Evolutionary conservation across 2,888 invertebrate genomes (phyloP), one percentile per base, ranked within the genome.

Genomic region (Amphipoea oculea): DNA sequence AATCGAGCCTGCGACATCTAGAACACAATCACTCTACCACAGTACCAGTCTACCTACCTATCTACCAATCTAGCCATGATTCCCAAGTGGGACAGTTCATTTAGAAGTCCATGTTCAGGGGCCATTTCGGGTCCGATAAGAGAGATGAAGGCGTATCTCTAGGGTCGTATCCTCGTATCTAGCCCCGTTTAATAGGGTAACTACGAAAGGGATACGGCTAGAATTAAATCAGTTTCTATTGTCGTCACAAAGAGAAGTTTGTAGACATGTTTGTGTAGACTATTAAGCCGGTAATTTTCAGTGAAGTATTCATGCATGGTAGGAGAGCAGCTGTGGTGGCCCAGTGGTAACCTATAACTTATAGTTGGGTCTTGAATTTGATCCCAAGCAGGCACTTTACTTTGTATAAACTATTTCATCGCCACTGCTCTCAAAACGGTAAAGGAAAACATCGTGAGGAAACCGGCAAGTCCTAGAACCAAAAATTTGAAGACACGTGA

Each of bases 61-160:
- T 29, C 36, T 7, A 11, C 23, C 36, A 36, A 54, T n/a, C 36
- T 14, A 23, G 6, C 7, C n/a, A n/a, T 7, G n/a, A 79, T 54
- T 74, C 62, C 74, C 82, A 63, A 79, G 54, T 29, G 17, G 14
- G 23, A 20, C 6, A 48, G 82, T 76, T 48, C 29, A 82, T 76
- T 79, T 48, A 23, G 54, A 36, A 65, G 4, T 11, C 23, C 14
- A 36, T 65, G 45, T 75, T 48, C n/a, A 57, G 23, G 23, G n/a
- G 54, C 12, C 65, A 40, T 82, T 57, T 65, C 76, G 11, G 40
- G n/a, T 45, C 9, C 23, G 29, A 40, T 57, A 40, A 65, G 9
- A 63, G 45, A 57, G 11, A 82, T 76, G 63, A 23, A 54, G n/a
- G 40, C 14, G 23, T 65, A 23, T 57, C 76, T 14, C 54, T 6